Conservation (phyloP, 2,797 vertebrate genomes). For the Alosa sapidissima region DNA sequence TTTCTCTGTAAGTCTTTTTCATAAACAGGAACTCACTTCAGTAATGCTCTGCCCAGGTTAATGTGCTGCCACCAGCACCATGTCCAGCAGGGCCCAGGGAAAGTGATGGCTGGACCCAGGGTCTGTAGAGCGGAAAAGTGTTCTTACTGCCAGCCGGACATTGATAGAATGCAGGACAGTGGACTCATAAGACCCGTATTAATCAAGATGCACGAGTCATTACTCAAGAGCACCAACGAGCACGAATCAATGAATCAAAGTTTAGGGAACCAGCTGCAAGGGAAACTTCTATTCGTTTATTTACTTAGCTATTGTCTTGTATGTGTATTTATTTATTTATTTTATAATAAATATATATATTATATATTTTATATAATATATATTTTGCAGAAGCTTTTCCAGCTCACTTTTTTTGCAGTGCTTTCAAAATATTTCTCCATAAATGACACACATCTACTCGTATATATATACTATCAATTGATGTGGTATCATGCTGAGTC, state of each 20-base stretch:
- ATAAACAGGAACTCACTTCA: background rate
- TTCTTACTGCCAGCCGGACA: slow-evolving; percentile 25
- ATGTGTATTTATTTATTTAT: background rate
- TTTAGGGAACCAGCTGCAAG: background rate
- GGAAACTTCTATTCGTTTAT: background rate
- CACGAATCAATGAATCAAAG: slow-evolving; percentile 19
- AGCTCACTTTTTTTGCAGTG: background rate
- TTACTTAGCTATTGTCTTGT: background rate
- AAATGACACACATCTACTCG: background rate
- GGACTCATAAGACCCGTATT: slow-evolving; percentile 37
- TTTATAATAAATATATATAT: too few relatives aligned
- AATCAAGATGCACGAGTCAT: slow-evolving; percentile 41
- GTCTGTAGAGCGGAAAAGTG: slow-evolving; percentile 18
- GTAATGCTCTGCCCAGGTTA: background rate
- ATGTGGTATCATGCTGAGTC: background rate
- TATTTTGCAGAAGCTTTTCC: background rate
- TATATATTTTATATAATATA: too few relatives aligned
- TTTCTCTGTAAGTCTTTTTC: background rate
- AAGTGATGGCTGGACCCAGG: background rate
- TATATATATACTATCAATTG: background rate
- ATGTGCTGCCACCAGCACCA: background rate
- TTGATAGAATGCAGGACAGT: slow-evolving; percentile 33
- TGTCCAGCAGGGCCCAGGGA: background rate
- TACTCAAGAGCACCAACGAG: slow-evolving; percentile 28
- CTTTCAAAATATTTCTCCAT: background rate